Evolutionary conservation across 1,140 invertebrate genomes (phyloP).

Genomic region (Drosophila gunungcola): DNA sequence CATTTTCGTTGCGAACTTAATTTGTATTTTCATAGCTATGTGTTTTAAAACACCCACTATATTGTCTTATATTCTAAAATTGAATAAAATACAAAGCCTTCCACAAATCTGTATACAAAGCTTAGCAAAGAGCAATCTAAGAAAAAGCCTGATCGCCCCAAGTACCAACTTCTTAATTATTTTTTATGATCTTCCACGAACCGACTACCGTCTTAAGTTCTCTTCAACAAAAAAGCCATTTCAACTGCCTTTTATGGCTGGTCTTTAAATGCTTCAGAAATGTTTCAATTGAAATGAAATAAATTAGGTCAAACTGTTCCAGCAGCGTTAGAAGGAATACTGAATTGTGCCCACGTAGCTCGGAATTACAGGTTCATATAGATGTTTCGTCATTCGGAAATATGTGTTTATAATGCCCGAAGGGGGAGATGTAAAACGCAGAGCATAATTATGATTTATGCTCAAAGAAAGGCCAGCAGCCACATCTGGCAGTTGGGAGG

Average conservation of each 20-base stretch:
- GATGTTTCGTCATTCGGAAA: conserved; percentile 34
- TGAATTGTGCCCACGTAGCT: conserved; percentile 55
- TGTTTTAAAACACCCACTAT: too few species aligned
- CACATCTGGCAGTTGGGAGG: conserved; percentile 12
- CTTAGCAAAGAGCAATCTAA: conserved; percentile 20
- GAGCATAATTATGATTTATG: conserved; percentile 57
- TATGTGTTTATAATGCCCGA: conserved; percentile 16
- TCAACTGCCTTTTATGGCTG: conserved; percentile 48
- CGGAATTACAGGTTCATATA: conserved; percentile 53
- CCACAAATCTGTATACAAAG: not conserved
- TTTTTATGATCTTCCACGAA: conserved; percentile 73
- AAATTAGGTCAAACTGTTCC: conserved; percentile 75
- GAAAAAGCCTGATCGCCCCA: conserved; percentile 18
- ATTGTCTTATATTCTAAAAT: too few species aligned
- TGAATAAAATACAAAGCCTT: not conserved
- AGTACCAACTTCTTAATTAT: conserved; percentile 69
- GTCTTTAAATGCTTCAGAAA: conserved; percentile 63
- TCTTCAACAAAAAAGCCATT: conserved; percentile 35
- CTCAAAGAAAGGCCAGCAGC: conserved; percentile 38
- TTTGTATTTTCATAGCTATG: too few species aligned
- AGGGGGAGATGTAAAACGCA: conserved; percentile 16
- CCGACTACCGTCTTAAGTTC: conserved; percentile 60
- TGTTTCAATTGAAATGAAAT: conserved; percentile 56
- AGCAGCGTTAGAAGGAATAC: conserved; percentile 51
- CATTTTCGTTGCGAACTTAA: too few species aligned